These are phyloP conservation scores for Drosophila santomea DNA, from an alignment of 1,140 invertebrate species.

Conservation along the genomic window DNA sequence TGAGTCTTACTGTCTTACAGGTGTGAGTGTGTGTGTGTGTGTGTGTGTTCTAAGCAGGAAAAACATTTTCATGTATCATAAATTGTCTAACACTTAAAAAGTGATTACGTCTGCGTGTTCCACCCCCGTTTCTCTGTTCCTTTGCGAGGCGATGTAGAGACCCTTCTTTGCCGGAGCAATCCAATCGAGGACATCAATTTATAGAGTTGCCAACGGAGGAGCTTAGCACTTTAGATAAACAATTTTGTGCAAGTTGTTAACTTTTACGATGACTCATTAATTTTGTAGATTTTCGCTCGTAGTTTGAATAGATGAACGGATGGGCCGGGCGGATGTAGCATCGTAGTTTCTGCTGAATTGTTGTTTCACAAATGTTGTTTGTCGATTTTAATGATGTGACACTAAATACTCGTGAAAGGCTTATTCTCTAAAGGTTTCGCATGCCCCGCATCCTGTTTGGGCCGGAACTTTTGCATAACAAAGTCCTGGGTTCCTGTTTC, in stretches of 20 bases:
- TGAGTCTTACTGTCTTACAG: constrained; percentile 58
- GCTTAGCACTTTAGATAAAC: constrained; percentile 80
- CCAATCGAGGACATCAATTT: constrained; percentile 74
- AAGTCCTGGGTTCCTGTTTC: constrained; percentile 10
- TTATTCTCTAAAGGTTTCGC: not conserved
- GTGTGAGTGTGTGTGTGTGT: too few relatives aligned
- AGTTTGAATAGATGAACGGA: constrained; percentile 30
- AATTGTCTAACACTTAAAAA: constrained; percentile 83
- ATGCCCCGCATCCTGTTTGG: not conserved
- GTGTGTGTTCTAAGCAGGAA: constrained; percentile 27
- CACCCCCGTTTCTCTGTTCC: constrained; percentile 1
- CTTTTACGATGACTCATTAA: constrained; percentile 84
- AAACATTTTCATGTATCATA: constrained; percentile 83
- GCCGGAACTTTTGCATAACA: constrained; percentile 27
- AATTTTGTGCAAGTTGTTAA: constrained; percentile 83
- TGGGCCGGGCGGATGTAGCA: not conserved
- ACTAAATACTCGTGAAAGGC: constrained; percentile 41
- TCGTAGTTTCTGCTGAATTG: constrained; percentile 64
- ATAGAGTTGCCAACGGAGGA: constrained; percentile 45
- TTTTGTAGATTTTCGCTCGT: constrained; percentile 66
- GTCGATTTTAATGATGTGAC: constrained; percentile 69
- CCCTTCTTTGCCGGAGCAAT: constrained; percentile 43
- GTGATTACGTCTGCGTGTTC: constrained; percentile 78
- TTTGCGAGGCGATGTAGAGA: too few relatives aligned
- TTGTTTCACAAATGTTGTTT: constrained; percentile 66